These are phyloP conservation scores for Athalia circularis DNA, from an alignment of 2,888 invertebrate species.

Conservation along the genomic window DNA sequence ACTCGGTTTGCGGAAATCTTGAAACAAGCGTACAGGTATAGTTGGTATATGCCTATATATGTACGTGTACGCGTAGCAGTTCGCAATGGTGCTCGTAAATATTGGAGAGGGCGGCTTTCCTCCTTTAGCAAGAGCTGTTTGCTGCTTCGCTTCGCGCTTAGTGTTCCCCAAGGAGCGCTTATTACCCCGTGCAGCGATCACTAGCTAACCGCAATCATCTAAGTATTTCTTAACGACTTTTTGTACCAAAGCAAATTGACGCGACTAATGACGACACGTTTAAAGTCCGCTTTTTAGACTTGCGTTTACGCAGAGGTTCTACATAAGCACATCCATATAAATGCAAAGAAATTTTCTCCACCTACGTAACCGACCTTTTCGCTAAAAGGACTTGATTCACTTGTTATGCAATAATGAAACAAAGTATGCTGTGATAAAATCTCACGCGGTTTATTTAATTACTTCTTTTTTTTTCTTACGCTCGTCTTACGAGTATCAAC, in stretches of 20 bases:
- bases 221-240: constrained; percentile 68
- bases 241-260: constrained; percentile 56
- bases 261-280: constrained; percentile 55
- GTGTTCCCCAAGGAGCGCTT: constrained; percentile 69
- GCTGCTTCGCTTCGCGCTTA: constrained; percentile 57
- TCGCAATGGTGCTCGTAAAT: constrained; percentile 70
- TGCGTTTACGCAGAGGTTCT: not conserved
- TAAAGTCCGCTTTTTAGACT: not conserved
- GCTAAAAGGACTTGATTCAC: not conserved
- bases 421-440: not conserved
- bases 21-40: not conserved
- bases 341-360: not conserved
- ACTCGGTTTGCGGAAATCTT: constrained; percentile 27
- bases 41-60: too few species aligned
- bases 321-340: not conserved
- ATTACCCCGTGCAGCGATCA: constrained; percentile 67
- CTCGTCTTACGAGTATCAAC: not conserved
- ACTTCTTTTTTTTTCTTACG: not conserved
- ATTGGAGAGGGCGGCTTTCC: constrained; percentile 60
- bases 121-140: constrained; percentile 37
- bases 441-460: constrained; percentile 8
- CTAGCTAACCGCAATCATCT: constrained; percentile 69
- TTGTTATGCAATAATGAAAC: not conserved
- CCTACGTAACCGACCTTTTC: not conserved
- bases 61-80: constrained; percentile 44